phyloP scores from a whole-genome alignment of 2,888 invertebrate species.

The Cosmia pyralina region DNA sequence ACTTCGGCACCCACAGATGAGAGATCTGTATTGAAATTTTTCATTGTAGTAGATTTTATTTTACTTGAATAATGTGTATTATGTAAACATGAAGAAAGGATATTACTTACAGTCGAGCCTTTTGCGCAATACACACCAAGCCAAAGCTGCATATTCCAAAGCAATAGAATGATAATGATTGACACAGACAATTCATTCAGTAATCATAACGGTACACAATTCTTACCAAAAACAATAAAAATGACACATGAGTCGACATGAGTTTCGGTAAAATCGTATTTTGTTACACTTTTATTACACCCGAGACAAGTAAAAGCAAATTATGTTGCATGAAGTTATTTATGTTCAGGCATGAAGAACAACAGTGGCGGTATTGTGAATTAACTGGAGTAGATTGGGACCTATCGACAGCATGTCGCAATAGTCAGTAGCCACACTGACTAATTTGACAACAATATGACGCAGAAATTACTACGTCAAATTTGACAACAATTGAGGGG shows the following conservation, averaged over 20 bases:
- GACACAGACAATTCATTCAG: constrained; percentile 20
- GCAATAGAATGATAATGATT: constrained; percentile 58
- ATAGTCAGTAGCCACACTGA: background rate
- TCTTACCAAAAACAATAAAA: constrained; percentile 4
- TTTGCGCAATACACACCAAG: constrained; percentile 98
- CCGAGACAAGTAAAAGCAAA: constrained; percentile 13
- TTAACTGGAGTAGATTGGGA: background rate
- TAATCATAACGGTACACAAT: background rate
- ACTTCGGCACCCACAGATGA: constrained; percentile 94
- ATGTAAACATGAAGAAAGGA: background rate
- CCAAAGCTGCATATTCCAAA: constrained; percentile 93
- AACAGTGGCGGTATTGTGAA: background rate
- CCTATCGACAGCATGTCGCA: background rate
- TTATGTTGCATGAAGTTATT: background rate
- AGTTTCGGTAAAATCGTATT: background rate
- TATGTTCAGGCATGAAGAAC: background rate
- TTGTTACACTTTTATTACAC: background rate
- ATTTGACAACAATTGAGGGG: no score
- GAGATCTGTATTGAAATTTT: constrained; percentile 89
- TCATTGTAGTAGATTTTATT: constrained; percentile 24
- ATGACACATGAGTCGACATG: no score
- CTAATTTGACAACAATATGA: background rate
- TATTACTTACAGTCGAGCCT: constrained; percentile 96
- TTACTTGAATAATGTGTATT: background rate
- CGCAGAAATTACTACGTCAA: no score